A percentile compares a stretch with the other conserved stretches of the same genome.
Evolutionary conservation across 2,113 vertebrate species (phyloP).

Genomic region (Mustela nigripes): DNA sequence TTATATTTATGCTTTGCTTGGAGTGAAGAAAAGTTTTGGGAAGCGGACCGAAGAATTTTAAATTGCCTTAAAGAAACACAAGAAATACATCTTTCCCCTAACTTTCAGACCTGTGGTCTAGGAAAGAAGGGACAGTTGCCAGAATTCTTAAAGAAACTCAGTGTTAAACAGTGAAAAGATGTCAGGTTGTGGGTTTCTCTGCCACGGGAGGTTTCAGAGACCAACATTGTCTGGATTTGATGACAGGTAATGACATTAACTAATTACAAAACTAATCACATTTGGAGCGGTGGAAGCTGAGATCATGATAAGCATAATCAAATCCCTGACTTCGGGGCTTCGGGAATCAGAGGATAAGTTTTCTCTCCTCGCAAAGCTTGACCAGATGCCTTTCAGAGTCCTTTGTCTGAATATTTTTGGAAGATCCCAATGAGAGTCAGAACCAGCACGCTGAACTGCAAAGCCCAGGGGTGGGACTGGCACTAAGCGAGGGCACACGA

Average conservation of each 20-base stretch:
- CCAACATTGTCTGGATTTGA: constrained; percentile 83
- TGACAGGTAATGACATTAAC: constrained; percentile 86
- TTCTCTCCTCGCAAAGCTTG: constrained; percentile 73
- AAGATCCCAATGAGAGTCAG: background rate
- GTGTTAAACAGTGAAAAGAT: constrained; percentile 64
- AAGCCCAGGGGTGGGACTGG: background rate
- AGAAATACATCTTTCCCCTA: constrained; percentile 57
- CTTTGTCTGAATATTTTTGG: constrained; percentile 63
- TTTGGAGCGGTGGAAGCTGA: constrained; percentile 81
- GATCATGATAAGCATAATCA: constrained; percentile 82
- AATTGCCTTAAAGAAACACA: constrained; percentile 58
- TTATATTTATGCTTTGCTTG: constrained; percentile 68
- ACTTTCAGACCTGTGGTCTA: constrained; percentile 53
- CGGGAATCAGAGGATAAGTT: constrained; percentile 70
- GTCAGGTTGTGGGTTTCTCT: constrained; percentile 74
- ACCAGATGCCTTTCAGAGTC: constrained; percentile 76
- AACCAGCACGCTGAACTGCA: background rate
- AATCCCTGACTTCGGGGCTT: constrained; percentile 80
- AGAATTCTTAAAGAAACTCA: constrained; percentile 67
- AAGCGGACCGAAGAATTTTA: constrained; percentile 53
- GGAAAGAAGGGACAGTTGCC: constrained; percentile 59
- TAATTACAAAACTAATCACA: constrained; percentile 85
- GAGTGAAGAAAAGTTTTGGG: constrained; percentile 57
- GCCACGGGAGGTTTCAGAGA: constrained; percentile 75
- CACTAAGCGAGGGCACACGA: rapidly evolving